These are phyloP conservation scores for Ferrisia virgata DNA, from an alignment of 2,888 invertebrate species.

Conservation along the genomic window DNA sequence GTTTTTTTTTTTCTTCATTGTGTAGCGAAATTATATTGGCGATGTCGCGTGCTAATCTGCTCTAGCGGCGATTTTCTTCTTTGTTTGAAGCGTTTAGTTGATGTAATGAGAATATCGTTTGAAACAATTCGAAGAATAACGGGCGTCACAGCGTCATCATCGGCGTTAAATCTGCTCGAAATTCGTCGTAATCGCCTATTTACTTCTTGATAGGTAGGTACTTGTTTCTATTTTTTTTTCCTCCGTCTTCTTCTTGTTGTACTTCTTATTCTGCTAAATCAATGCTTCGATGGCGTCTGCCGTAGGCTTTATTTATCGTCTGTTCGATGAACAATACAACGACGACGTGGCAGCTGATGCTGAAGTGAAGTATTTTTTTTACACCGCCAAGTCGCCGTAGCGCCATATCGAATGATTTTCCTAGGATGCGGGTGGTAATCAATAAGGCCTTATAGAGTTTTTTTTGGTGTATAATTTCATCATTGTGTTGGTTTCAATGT, in stretches of 20 bases:
- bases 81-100: background rate
- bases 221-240: too few relatives aligned
- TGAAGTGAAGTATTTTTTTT: background rate
- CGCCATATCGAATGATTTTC: background rate
- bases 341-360: background rate
- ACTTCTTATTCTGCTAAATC: too few relatives aligned
- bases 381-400: background rate
- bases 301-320: background rate
- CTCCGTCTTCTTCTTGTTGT: too few relatives aligned
- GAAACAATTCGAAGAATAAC: background rate
- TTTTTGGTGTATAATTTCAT: background rate
- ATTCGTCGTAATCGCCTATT: background rate
- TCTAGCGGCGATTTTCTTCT: background rate
- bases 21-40: background rate
- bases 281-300: background rate
- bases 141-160: background rate
- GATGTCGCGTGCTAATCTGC: constrained; percentile 8
- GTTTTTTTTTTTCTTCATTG: background rate
- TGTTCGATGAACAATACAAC: background rate
- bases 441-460: background rate
- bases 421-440: background rate
- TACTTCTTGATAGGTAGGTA: too few relatives aligned
- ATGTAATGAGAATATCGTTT: background rate
- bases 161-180: background rate
- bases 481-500: background rate